phyloP scores from a whole-genome alignment of 2,113 vertebrate genomes.

The Halcyon malimbica region DNA sequence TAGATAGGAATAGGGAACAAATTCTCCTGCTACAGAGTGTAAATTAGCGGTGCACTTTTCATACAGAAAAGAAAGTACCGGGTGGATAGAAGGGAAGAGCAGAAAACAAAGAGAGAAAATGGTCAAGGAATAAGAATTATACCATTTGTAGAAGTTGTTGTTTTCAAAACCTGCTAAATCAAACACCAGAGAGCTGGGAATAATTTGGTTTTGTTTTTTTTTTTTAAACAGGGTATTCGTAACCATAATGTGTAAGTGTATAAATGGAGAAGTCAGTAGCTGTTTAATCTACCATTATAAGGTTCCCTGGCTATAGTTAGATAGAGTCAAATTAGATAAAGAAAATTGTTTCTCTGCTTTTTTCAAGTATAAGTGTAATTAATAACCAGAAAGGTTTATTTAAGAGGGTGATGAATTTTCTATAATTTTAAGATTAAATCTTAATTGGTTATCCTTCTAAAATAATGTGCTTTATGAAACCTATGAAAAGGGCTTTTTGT shows the following conservation, averaged over 20 bases:
- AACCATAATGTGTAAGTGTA: not conserved
- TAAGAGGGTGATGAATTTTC: conserved; percentile 18
- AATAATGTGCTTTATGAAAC: conserved; percentile 18
- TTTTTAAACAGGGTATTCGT: not conserved
- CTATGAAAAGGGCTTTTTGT: conserved; percentile 1
- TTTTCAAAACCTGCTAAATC: not conserved
- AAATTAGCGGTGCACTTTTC: not conserved
- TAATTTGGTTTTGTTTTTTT: not conserved
- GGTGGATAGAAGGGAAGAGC: not conserved
- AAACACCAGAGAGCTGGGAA: not conserved
- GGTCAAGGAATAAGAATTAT: not conserved
- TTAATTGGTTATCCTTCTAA: conserved; percentile 42
- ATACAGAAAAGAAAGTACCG: not conserved
- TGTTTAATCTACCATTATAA: not conserved
- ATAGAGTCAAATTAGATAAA: not conserved
- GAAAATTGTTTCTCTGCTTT: conserved; percentile 29
- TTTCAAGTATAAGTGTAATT: conserved; percentile 21
- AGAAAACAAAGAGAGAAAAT: not conserved
- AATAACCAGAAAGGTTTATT: conserved; percentile 45
- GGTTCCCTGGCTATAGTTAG: not conserved
- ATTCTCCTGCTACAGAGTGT: not conserved
- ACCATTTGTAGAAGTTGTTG: not conserved
- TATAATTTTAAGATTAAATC: conserved; percentile 52
- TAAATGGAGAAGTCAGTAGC: not conserved
- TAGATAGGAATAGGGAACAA: not conserved